A percentile compares a stretch with the other conserved stretches of the same genome.
These are phyloP conservation scores for Eulemur mongoz DNA, from an alignment of 2,797 vertebrate genomes.

Conservation along the genomic window DNA sequence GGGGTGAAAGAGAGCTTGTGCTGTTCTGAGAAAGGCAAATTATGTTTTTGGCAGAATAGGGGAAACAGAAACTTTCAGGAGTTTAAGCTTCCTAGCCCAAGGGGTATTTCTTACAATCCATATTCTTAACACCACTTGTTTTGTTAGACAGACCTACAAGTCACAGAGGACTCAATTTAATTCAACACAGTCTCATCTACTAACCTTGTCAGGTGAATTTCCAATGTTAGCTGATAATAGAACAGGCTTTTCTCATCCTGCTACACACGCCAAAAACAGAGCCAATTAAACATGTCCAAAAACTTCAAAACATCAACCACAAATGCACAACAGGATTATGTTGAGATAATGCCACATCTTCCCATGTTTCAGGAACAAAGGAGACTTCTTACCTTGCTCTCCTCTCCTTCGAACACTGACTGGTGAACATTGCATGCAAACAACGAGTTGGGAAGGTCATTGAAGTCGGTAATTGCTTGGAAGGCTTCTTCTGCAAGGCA, in stretches of 20 bases:
- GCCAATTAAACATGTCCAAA: background rate
- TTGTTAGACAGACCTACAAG: background rate
- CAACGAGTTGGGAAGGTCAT: slow-evolving; percentile 90
- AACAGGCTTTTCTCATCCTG: background rate
- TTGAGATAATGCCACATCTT: background rate
- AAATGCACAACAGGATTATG: background rate
- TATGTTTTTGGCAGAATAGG: background rate
- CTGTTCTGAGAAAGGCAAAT: slow-evolving; percentile 16
- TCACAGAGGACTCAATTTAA: background rate
- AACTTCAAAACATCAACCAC: background rate
- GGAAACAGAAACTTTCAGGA: background rate
- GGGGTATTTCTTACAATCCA: background rate
- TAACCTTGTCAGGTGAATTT: background rate
- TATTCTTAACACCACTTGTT: background rate
- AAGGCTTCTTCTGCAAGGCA: slow-evolving; percentile 88
- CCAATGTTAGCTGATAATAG: background rate
- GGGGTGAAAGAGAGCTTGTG: background rate
- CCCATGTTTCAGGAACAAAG: slow-evolving; percentile 34
- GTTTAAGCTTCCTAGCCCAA: background rate
- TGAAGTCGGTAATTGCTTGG: slow-evolving; percentile 91
- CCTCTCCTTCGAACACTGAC: slow-evolving; percentile 90
- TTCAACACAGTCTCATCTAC: background rate
- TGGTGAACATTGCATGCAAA: slow-evolving; percentile 93
- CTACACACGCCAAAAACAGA: background rate
- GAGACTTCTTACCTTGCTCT: slow-evolving; percentile 87